Evolutionary conservation across 2,797 vertebrate species (phyloP).

Genomic region (Cyclura pinguis): DNA sequence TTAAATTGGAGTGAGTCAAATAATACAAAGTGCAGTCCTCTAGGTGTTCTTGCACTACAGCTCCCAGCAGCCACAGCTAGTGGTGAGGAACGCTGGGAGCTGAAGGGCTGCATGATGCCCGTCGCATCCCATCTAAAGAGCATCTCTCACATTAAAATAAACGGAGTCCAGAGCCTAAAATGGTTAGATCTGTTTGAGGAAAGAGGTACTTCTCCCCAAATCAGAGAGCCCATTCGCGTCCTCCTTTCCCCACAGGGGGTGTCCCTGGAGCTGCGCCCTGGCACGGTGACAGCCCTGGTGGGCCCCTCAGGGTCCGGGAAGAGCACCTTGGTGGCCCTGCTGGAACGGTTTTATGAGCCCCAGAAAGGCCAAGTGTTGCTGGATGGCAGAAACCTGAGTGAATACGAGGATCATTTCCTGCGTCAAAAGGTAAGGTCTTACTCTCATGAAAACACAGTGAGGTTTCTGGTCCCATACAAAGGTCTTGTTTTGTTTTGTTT

Average conservation of each 20-base stretch:
- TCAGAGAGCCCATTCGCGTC: accelerated
- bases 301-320: conserved; percentile 86
- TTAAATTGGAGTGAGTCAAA: too few species aligned
- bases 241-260: conserved; percentile 75
- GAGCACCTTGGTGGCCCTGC: conserved; percentile 83
- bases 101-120: too few species aligned
- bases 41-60: too few species aligned
- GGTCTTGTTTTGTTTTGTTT: too few species aligned
- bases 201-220: not conserved
- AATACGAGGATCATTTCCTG: conserved; percentile 83
- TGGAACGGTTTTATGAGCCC: conserved; percentile 85
- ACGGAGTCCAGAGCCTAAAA: not conserved
- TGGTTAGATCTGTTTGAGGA: too few species aligned
- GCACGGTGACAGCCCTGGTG: conserved; percentile 84
- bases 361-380: conserved; percentile 79
- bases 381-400: conserved; percentile 73
- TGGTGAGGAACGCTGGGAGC: too few species aligned
- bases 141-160: not conserved
- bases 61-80: too few species aligned
- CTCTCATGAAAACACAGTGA: too few species aligned
- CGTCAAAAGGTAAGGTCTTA: conserved; percentile 78
- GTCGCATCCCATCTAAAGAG: too few species aligned
- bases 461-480: too few species aligned
- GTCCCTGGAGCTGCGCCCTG: conserved; percentile 82
- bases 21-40: too few species aligned